Evolutionary conservation across 2,113 vertebrate genomes (phyloP).

Genomic region (Turnix velox): DNA sequence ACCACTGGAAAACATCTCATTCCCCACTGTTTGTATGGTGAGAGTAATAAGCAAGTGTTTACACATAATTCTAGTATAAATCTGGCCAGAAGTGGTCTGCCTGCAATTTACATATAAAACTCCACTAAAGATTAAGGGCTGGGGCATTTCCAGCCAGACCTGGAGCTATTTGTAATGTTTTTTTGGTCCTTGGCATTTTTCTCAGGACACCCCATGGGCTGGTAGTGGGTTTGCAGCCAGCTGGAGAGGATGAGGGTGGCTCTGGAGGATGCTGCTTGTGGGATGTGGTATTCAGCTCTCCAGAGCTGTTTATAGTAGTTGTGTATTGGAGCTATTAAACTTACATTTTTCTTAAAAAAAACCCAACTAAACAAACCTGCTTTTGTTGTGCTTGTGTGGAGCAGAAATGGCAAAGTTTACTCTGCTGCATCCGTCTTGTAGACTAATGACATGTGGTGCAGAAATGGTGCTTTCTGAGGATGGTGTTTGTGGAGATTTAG

Average conservation of each 20-base stretch:
- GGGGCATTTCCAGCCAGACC: background rate
- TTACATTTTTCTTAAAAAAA: background rate
- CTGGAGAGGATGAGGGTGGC: background rate
- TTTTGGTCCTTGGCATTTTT: background rate
- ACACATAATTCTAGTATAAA: background rate
- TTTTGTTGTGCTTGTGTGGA: background rate
- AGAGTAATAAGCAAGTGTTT: background rate
- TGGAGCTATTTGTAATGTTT: background rate
- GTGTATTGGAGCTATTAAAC: background rate
- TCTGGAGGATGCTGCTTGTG: background rate
- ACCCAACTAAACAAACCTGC: no score
- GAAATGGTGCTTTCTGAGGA: background rate
- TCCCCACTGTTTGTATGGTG: background rate
- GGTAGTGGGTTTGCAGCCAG: background rate
- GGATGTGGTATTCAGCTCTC: background rate
- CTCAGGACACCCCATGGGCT: background rate
- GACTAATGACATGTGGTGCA: background rate
- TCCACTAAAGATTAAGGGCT: background rate
- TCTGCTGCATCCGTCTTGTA: accelerated
- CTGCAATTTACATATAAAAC: background rate
- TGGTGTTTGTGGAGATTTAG: background rate
- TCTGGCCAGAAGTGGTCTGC: background rate
- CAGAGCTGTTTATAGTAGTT: background rate
- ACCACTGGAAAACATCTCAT: background rate
- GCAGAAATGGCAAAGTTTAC: background rate